A percentile compares a stretch with the other conserved stretches of the same genome.
Evolutionary conservation across 2,888 invertebrate species (phyloP).

Genomic region (Rotaria sp.): DNA sequence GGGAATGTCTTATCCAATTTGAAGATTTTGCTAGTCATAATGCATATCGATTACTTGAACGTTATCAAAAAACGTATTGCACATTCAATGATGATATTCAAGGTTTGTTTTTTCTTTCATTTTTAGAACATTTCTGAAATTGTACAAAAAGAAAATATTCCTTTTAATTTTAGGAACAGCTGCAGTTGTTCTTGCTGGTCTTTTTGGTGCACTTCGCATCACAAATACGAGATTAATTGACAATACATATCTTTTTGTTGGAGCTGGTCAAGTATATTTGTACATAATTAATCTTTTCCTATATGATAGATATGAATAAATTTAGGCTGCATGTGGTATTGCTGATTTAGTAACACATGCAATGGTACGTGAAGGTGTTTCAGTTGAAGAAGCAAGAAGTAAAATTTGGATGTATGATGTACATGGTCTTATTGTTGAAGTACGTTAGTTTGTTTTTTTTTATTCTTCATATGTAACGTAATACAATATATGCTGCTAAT

Average conservation of each 20-base stretch:
- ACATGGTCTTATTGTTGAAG: constrained; percentile 37
- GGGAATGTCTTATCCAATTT: constrained; percentile 66
- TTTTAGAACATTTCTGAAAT: no score
- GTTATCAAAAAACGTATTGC: constrained; percentile 79
- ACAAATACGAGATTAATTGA: constrained; percentile 75
- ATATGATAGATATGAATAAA: background rate
- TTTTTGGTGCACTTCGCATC: constrained; percentile 74
- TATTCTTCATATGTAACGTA: background rate
- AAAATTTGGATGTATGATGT: constrained; percentile 39
- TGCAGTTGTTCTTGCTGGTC: constrained; percentile 82
- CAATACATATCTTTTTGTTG: constrained; percentile 82
- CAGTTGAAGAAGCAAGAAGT: constrained; percentile 32
- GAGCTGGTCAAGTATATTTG: constrained; percentile 68
- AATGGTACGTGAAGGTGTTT: constrained; percentile 24
- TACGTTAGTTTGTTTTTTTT: background rate
- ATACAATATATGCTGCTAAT: background rate
- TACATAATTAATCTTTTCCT: background rate
- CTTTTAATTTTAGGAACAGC: constrained; percentile 59
- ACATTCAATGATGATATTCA: constrained; percentile 99
- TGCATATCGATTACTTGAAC: constrained; percentile 82
- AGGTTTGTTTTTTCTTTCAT: constrained; percentile 70
- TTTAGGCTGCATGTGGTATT: constrained; percentile 69
- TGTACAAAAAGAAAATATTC: background rate
- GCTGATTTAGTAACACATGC: constrained; percentile 42
- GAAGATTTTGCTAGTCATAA: constrained; percentile 89